These are phyloP conservation scores for Clarias macrocephalus DNA, from an alignment of 2,113 vertebrate species.

Conservation along the genomic window DNA sequence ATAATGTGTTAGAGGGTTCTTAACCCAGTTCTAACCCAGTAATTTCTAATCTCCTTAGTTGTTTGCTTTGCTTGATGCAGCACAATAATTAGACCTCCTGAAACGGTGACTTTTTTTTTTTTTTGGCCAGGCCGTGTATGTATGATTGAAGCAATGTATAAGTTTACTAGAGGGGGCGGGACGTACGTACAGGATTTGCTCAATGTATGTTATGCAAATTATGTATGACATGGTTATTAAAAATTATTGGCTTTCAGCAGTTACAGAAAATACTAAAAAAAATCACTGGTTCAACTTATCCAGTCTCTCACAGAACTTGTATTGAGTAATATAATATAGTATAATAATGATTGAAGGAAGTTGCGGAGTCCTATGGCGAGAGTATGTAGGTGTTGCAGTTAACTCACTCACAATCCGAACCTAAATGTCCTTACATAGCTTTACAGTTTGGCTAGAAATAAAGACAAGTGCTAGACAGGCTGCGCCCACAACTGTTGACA, in stretches of 20 bases:
- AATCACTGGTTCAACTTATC: not conserved
- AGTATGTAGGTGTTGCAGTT: not conserved
- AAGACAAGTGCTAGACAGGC: not conserved
- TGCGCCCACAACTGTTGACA: not conserved
- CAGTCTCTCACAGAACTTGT: not conserved
- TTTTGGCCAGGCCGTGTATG: too few relatives aligned
- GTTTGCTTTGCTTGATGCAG: too few relatives aligned
- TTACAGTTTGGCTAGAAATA: not conserved
- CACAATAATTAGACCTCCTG: too few relatives aligned
- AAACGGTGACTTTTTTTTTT: too few relatives aligned
- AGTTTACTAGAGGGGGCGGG: not conserved
- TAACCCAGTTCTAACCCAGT: too few relatives aligned
- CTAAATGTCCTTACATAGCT: not conserved
- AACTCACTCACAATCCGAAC: not conserved
- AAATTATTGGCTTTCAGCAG: too few relatives aligned
- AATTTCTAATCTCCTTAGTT: too few relatives aligned
- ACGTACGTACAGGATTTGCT: not conserved
- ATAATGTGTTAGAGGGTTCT: too few relatives aligned
- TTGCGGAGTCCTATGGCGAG: not conserved
- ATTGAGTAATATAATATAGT: not conserved
- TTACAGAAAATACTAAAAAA: not conserved
- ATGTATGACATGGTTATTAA: not conserved
- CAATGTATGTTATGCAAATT: not conserved
- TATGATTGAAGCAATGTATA: too few relatives aligned
- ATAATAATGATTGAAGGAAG: not conserved